Percentiles rank a stretch among this genome's conserved stretches.
Conservation (phyloP, 2,888 invertebrate species). For the Leptinotarsa rubiginosa region DNA sequence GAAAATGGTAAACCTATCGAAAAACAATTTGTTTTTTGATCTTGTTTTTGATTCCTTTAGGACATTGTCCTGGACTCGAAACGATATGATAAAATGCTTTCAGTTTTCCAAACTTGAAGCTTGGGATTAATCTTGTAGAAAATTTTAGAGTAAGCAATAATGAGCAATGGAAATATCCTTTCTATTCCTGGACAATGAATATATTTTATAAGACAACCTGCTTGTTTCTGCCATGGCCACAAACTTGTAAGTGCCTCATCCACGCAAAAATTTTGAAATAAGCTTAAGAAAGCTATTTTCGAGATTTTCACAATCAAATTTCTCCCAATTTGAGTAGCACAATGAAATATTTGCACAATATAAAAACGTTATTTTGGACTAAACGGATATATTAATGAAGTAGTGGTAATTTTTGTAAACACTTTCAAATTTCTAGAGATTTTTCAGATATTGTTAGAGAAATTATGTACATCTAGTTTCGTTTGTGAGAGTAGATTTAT, state of each 20-base stretch:
- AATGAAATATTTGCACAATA: not conserved
- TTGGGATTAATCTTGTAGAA: not conserved
- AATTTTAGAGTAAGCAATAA: not conserved
- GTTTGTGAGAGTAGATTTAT: too few species aligned
- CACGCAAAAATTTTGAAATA: not conserved
- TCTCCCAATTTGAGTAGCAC: not conserved
- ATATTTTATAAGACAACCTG: not conserved
- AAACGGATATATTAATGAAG: not conserved
- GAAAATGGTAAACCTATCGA: not conserved
- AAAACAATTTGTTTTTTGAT: not conserved
- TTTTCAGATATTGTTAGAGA: not conserved
- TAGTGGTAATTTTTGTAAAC: conserved; percentile 1
- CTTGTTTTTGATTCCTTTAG: not conserved
- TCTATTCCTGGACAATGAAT: not conserved
- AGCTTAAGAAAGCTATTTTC: not conserved
- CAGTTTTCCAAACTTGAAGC: not conserved
- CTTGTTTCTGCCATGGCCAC: conserved; percentile 6
- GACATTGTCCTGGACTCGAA: not conserved
- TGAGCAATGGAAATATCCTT: not conserved
- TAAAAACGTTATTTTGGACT: conserved; percentile 4
- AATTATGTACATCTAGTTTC: too few species aligned
- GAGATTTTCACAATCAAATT: not conserved
- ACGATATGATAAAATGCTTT: not conserved
- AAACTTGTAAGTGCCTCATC: conserved; percentile 8
- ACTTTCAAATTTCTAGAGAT: not conserved